Evolutionary conservation across 2,797 vertebrate species (phyloP).

Genomic region (Gadopsis bispinosus): DNA sequence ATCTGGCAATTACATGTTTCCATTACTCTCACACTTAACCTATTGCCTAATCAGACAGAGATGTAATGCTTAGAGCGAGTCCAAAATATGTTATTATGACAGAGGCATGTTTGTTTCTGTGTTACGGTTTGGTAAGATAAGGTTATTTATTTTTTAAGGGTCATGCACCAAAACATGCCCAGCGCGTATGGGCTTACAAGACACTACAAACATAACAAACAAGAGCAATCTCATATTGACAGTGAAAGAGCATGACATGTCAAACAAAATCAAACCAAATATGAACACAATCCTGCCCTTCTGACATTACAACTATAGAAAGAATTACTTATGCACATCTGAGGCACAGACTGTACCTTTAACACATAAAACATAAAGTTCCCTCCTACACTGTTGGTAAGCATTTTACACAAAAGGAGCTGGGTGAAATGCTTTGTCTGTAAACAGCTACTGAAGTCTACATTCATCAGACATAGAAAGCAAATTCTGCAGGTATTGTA

Average conservation of each 20-base stretch:
- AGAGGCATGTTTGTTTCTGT: conserved; percentile 30
- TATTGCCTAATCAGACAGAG: conserved; percentile 63
- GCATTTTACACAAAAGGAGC: not conserved
- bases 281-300: too few species aligned
- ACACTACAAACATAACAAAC: conserved; percentile 3
- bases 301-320: not conserved
- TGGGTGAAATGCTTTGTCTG: not conserved
- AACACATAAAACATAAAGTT: not conserved
- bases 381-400: not conserved
- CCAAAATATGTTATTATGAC: conserved; percentile 52
- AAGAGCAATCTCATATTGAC: not conserved
- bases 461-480: too few species aligned
- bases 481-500: too few species aligned
- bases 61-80: conserved; percentile 57
- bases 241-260: not conserved
- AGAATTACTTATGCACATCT: not conserved
- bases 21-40: conserved; percentile 48
- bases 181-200: not conserved
- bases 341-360: not conserved
- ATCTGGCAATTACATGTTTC: conserved; percentile 61
- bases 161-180: not conserved
- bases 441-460: too few species aligned
- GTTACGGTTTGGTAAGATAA: not conserved
- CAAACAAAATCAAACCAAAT: too few species aligned
- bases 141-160: too few species aligned